Evolutionary conservation across 2,113 vertebrate genomes (phyloP), one percentile per base, ranked within the genome.

Genomic region (Argyrosomus japonicus): DNA sequence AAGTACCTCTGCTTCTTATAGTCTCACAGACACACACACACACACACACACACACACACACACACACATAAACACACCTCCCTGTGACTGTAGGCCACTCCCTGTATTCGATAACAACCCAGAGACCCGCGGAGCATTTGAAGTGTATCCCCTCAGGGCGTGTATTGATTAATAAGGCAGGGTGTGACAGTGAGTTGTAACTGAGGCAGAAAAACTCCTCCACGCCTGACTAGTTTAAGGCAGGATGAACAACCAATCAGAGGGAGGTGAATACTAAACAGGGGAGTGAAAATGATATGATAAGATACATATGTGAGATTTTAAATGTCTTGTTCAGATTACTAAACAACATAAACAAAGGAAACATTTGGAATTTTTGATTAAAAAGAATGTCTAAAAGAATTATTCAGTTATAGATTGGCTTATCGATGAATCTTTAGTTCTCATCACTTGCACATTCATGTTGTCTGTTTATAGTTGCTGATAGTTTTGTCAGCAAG

Each of bases 61-160:
- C 19, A 32, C 12, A 62, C 7, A 54, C 17, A 23, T 9, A 68
- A 77, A 56, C 53, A 5, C 15, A 17, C 23, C 25, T 57, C 80
- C 25, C 27, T 27, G 8, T 17, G 64, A 63, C 72, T 32, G 23
- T 11, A 40, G n/a, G 58, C 73, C 65, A 54, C 84, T 29, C 89
- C 89, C 75, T 81, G 53, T 40, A n/a, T 47, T 58, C 9, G 17
- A 32, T 51, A 25, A 81, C 27, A 72, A 50, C 29, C 54, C 14
- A 32, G 10, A 73, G 21, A 2, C 73, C 57, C 18, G 5, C 1
- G 13, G 58, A 5, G 6, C 13, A 43, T 77, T 67, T 77, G 68
- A 67, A 58, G 81, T 51, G n/a, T 12, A 57, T 29, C 25, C 48
- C 25, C 36, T 25, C 67, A 64, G 61, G 45, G 8, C 36, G 50